Percentiles rank a stretch among this genome's conserved stretches.
These are phyloP conservation scores for Osmoderma eremita DNA, from an alignment of 2,888 invertebrate species.

Conservation along the genomic window DNA sequence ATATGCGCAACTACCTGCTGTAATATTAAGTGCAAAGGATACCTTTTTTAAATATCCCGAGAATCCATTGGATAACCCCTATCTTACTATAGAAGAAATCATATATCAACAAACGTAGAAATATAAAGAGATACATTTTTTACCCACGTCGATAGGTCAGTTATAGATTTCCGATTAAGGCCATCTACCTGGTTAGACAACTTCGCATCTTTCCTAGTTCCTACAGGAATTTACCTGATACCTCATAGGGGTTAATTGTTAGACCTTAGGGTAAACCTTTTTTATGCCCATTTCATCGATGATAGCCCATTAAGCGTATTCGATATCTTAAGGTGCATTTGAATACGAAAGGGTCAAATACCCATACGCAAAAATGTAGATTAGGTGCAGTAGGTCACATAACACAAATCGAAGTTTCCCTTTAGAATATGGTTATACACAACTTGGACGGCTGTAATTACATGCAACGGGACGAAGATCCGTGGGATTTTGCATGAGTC, in stretches of 20 bases:
- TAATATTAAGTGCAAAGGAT: slow-evolving; percentile 66
- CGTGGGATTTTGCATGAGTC: slow-evolving; percentile 58
- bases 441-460: slow-evolving; percentile 55
- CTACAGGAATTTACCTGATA: slow-evolving; percentile 29
- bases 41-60: slow-evolving; percentile 60
- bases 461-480: slow-evolving; percentile 58
- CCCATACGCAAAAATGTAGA: slow-evolving; percentile 63
- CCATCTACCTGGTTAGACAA: slow-evolving; percentile 16
- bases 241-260: slow-evolving; percentile 31
- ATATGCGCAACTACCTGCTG: slow-evolving; percentile 64
- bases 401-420: slow-evolving; percentile 6
- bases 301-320: slow-evolving; percentile 65
- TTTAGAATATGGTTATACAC: neutral
- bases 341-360: slow-evolving; percentile 62
- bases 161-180: slow-evolving; percentile 41
- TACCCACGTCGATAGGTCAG: slow-evolving; percentile 50
- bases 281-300: slow-evolving; percentile 44
- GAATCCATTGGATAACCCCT: slow-evolving; percentile 44
- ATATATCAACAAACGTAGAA: slow-evolving; percentile 23
- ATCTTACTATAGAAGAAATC: slow-evolving; percentile 19
- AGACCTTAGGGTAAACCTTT: slow-evolving; percentile 31
- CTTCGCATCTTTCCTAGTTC: slow-evolving; percentile 26
- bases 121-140: slow-evolving; percentile 42
- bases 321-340: slow-evolving; percentile 62
- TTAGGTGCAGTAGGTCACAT: slow-evolving; percentile 56